Percentiles rank a stretch among this genome's conserved stretches.
phyloP scores from a whole-genome alignment of 2,113 vertebrate species.

The Ageneiosus marmoratus region DNA sequence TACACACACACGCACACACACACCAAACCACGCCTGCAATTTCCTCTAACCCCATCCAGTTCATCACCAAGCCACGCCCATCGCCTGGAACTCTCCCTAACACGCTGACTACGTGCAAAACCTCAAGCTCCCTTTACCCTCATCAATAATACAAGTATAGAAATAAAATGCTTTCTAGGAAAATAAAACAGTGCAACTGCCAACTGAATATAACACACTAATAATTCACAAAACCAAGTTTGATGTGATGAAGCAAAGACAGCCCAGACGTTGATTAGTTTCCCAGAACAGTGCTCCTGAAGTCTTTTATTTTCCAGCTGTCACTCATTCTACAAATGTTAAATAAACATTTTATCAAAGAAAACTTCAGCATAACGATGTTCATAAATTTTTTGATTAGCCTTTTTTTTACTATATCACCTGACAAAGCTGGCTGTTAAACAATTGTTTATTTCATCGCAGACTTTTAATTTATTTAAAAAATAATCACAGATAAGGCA shows the following conservation, averaged over 20 bases:
- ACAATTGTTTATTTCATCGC: too few species aligned
- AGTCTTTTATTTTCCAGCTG: neutral
- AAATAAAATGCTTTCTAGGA: neutral
- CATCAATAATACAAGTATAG: neutral
- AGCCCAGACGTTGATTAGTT: neutral
- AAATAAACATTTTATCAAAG: too few species aligned
- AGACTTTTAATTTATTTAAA: too few species aligned
- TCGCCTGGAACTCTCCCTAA: neutral
- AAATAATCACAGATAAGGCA: too few species aligned
- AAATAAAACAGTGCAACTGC: neutral
- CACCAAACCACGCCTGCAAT: neutral
- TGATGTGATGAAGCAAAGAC: neutral
- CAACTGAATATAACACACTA: neutral
- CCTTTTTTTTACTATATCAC: too few species aligned
- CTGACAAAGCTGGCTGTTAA: too few species aligned
- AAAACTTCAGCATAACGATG: neutral
- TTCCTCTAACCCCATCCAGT: neutral
- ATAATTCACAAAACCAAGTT: neutral
- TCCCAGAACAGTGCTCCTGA: neutral
- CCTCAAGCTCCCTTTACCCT: neutral
- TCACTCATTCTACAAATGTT: neutral
- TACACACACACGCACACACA: neutral
- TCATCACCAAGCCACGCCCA: neutral
- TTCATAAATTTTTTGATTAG: too few species aligned
- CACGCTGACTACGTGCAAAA: conserved; percentile 2